Conservation (phyloP, 2,888 invertebrate species). For the Stenotaenia linearis region DNA sequence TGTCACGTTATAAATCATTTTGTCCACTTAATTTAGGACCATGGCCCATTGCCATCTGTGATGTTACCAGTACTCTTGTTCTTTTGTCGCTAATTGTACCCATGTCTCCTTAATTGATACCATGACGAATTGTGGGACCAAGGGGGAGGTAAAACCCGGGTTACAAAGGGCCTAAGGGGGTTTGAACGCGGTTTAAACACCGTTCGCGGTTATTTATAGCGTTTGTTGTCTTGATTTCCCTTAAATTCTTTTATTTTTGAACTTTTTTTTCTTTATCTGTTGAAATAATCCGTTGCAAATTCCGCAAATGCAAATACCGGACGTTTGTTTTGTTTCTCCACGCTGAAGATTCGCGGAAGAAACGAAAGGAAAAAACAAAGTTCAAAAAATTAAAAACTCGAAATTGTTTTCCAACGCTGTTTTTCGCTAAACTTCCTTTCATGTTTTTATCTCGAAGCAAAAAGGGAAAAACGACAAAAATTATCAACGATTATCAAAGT, state of each 20-base stretch:
- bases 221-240: background rate
- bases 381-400: background rate
- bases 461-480: background rate
- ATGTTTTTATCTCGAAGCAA: background rate
- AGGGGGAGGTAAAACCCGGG: background rate
- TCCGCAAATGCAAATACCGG: background rate
- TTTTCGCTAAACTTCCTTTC: constrained; percentile 5
- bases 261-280: background rate
- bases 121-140: constrained; percentile 16
- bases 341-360: constrained; percentile 21
- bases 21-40: constrained; percentile 23
- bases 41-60: constrained; percentile 22
- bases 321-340: background rate
- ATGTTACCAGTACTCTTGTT: constrained; percentile 1
- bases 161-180: background rate
- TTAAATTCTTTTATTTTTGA: background rate
- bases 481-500: constrained; percentile 1
- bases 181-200: background rate
- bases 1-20: constrained; percentile 20
- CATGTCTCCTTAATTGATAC: constrained; percentile 17
- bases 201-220: background rate
- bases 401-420: background rate
- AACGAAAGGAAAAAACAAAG: constrained; percentile 11
- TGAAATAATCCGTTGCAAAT: background rate
- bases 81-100: constrained; percentile 20